A percentile compares a stretch with the other conserved stretches of the same genome.
phyloP scores from a whole-genome alignment of 2,113 vertebrate species.

The Tenrec ecaudatus region DNA sequence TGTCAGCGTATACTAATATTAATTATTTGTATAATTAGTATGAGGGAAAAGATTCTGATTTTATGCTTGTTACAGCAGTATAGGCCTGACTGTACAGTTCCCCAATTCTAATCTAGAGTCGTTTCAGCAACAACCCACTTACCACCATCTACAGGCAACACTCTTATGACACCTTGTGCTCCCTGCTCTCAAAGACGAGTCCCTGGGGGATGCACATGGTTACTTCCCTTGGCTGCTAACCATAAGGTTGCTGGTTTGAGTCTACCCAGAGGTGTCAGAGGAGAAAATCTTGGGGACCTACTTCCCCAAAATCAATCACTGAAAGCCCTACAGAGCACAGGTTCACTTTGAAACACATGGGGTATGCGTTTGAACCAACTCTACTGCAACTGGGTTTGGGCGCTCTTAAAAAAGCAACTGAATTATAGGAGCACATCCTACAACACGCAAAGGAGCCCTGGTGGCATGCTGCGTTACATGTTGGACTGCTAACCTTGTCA shows the following conservation, averaged over 20 bases:
- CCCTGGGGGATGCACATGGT: background rate
- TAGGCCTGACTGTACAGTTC: conserved; percentile 10
- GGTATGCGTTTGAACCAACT: background rate
- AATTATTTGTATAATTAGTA: conserved; percentile 58
- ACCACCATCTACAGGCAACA: conserved; percentile 41
- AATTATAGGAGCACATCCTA: background rate
- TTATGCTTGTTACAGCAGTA: background rate
- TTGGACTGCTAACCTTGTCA: too few relatives aligned
- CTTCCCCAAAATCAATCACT: background rate
- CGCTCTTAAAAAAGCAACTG: conserved; percentile 28
- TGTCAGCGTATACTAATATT: conserved; percentile 22
- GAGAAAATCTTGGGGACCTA: background rate
- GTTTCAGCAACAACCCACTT: conserved; percentile 44
- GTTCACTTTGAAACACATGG: background rate
- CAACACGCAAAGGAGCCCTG: background rate
- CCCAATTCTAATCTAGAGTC: conserved; percentile 17
- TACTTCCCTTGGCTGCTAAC: background rate
- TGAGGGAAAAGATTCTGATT: background rate
- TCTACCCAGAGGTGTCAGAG: background rate
- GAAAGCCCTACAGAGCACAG: background rate
- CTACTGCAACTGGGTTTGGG: background rate
- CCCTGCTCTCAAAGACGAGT: background rate
- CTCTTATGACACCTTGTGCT: background rate
- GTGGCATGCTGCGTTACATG: too few relatives aligned
- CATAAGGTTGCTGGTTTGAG: background rate